Conservation (phyloP, 2,888 invertebrate species). For the Limnephilus rhombicus region DNA sequence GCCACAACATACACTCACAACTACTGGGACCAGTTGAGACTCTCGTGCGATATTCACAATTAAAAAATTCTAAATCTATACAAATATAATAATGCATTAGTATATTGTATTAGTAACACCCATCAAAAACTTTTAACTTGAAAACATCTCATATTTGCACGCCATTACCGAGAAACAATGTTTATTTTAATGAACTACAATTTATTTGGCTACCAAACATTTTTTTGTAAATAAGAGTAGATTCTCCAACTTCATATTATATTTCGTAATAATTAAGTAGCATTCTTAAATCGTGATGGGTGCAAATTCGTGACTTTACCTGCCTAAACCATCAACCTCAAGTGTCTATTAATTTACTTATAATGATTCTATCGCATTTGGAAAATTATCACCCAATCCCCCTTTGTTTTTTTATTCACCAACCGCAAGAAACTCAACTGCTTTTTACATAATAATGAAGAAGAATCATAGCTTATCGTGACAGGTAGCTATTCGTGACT, state of each 20-base stretch:
- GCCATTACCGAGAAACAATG: not conserved
- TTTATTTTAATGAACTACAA: not conserved
- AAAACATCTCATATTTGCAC: not conserved
- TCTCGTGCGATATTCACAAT: too few species aligned
- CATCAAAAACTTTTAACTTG: not conserved
- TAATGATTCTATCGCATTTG: not conserved
- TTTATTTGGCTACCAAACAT: not conserved
- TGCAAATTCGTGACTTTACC: not conserved
- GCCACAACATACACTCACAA: too few species aligned
- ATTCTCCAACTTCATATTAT: not conserved
- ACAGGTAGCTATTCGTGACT: slow-evolving; percentile 11
- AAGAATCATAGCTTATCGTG: not conserved
- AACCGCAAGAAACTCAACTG: not conserved
- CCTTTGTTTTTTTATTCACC: not conserved
- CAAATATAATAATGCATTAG: too few species aligned
- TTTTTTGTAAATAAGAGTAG: not conserved
- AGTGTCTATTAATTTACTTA: not conserved
- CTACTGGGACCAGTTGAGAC: too few species aligned
- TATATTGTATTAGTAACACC: too few species aligned
- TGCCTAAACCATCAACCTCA: not conserved
- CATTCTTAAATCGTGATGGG: not conserved
- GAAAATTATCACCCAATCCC: not conserved
- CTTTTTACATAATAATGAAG: not conserved
- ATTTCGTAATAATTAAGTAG: slow-evolving; percentile 1
- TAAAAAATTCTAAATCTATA: too few species aligned